Evolutionary conservation across 2,797 vertebrate species (phyloP), one percentile per base, ranked within the genome.

Genomic region (Fundulus diaphanus): DNA sequence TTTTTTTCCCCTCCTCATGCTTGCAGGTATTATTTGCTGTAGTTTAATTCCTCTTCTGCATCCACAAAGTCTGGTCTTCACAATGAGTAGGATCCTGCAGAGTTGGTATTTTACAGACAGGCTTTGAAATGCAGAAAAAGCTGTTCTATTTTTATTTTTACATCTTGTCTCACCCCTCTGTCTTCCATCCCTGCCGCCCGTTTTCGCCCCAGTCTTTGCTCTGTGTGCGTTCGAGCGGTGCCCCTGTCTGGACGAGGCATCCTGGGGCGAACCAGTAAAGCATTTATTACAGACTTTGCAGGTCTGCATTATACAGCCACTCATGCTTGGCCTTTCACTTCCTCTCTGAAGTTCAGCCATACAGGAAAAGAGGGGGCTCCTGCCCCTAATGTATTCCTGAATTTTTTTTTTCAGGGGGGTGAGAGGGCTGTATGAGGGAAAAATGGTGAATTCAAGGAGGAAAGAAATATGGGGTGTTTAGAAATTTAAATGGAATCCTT

Each of bases 271-370:
- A 95, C 96, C 93, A 96, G 96, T 96, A 98, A 98, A 97, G 96
- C 95, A 96, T 98, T 97, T 97, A 96, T 96, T 97, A 97, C 94
- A 90, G 88, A 95, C 97, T 98, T 94, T 97, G 95, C 97, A 96
- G 95, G 95, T 95, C 94, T 96, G 95, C 96, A 97, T 97, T 98
- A 97, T 96, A 95, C 95, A 97, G 93, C 95, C 96, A 96, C 96
- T 97, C 95, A 91, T 96, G 96, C 96, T 96, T 97, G 96, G 96
- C 97, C 96, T 97, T 97, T 96, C 96, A 97, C 97, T 97, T 97
- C 95, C 95, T 42, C 96, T 97, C 96, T 98, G 96, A 98, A 97
- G 96, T 97, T 94, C 93, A 94, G 93, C 93, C 92, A 94, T 92
- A 95, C 93, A 94, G 94, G 92, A 94, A 93, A 92, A 91, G 90